phyloP scores from a whole-genome alignment of 1,140 invertebrate genomes.

The Drosophila elegans region DNA sequence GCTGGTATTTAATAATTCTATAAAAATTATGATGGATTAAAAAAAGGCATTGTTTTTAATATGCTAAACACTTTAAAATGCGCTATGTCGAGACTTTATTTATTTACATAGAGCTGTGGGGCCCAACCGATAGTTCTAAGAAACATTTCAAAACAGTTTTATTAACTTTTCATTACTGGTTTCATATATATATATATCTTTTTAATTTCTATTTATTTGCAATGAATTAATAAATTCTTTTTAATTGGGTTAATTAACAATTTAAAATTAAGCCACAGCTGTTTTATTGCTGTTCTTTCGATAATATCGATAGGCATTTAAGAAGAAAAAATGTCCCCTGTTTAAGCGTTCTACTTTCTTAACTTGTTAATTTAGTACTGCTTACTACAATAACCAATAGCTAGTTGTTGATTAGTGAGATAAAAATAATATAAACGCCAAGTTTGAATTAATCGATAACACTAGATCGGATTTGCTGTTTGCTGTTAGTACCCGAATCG shows the following conservation, averaged over 20 bases:
- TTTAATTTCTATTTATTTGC: not conserved
- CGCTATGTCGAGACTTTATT: slow-evolving; percentile 12
- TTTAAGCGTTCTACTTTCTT: too few relatives aligned
- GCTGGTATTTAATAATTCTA: not conserved
- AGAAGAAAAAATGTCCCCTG: not conserved
- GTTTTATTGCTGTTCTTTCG: not conserved
- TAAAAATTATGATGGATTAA: not conserved
- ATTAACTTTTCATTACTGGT: not conserved
- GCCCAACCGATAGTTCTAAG: slow-evolving; percentile 10
- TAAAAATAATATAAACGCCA: not conserved
- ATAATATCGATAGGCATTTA: slow-evolving; percentile 2
- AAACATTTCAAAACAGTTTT: not conserved
- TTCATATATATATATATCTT: too few relatives aligned
- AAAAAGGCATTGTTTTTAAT: slow-evolving; percentile 3
- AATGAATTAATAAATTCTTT: not conserved
- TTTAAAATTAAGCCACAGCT: not conserved
- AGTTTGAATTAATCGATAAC: not conserved
- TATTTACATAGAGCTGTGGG: slow-evolving; percentile 27
- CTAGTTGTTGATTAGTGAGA: not conserved
- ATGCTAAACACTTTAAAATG: slow-evolving; percentile 33
- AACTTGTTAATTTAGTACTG: not conserved
- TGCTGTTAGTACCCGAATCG: not conserved
- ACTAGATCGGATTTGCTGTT: not conserved
- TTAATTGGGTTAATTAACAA: not conserved
- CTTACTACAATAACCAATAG: not conserved